phyloP scores from a whole-genome alignment of 1,140 invertebrate species.

The Drosophila setifemur region DNA sequence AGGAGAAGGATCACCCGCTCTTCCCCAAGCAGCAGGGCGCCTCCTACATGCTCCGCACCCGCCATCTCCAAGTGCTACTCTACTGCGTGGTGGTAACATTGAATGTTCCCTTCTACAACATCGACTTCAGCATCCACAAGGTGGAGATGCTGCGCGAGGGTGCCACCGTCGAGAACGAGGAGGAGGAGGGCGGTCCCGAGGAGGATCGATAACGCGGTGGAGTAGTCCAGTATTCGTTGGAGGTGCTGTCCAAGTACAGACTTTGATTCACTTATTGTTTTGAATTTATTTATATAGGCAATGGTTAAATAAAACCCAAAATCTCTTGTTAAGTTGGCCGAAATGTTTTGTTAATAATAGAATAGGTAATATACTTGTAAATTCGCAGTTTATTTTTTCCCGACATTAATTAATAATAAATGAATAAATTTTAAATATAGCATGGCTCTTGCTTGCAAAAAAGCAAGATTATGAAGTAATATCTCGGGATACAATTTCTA shows the following conservation, averaged over 20 bases:
- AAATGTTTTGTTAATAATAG: too few species aligned
- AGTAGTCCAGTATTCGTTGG: background rate
- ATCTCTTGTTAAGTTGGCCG: too few species aligned
- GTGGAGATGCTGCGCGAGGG: conserved; percentile 72
- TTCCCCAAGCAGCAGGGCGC: conserved; percentile 84
- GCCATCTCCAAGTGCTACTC: conserved; percentile 85
- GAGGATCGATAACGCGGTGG: background rate
- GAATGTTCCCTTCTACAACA: conserved; percentile 82
- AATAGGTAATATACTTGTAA: too few species aligned
- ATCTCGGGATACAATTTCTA: too few species aligned
- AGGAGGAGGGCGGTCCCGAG: conserved; percentile 39
- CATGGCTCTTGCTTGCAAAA: too few species aligned
- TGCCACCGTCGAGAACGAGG: conserved; percentile 60
- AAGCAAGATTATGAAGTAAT: too few species aligned
- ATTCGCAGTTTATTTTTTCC: too few species aligned
- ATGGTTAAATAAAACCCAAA: too few species aligned
- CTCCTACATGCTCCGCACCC: conserved; percentile 85
- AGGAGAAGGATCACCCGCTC: conserved; percentile 84
- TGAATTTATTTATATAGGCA: too few species aligned
- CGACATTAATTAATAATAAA: too few species aligned
- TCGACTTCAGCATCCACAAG: conserved; percentile 71
- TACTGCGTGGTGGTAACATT: conserved; percentile 84
- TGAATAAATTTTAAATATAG: too few species aligned
- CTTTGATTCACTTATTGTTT: too few species aligned
- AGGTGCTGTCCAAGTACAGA: background rate